Percentiles rank a stretch among this genome's conserved stretches.
phyloP scores from a whole-genome alignment of 2,797 vertebrate genomes.

The Syngnathus rostellatus region DNA sequence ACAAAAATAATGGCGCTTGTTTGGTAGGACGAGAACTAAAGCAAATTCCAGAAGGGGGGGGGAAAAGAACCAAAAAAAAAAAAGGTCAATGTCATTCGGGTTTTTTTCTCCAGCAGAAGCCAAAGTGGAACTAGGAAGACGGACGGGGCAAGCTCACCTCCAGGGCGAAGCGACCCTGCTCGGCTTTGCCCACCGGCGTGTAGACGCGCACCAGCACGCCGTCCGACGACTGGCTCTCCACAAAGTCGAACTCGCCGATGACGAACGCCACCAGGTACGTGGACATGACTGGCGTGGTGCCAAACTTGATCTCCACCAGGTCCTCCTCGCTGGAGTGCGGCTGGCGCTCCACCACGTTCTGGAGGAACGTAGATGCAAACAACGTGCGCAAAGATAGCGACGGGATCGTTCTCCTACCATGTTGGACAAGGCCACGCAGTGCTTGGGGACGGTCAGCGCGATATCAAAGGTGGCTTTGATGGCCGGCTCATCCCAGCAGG shows the following conservation, averaged over 20 bases:
- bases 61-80: no score
- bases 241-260: constrained; percentile 95
- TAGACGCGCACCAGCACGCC: constrained; percentile 90
- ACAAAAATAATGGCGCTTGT: not conserved
- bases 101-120: no score
- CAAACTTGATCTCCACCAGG: constrained; percentile 92
- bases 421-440: constrained; percentile 96
- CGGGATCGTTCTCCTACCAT: constrained; percentile 74
- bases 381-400: no score
- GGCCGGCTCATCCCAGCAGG: constrained; percentile 97
- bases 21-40: not conserved
- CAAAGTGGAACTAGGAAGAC: no score
- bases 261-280: constrained; percentile 97
- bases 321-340: constrained; percentile 88
- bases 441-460: constrained; percentile 91
- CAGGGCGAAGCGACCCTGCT: constrained; percentile 95
- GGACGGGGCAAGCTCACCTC: constrained; percentile 79
- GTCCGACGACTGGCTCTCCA: constrained; percentile 89
- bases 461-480: constrained; percentile 99
- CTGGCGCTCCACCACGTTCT: constrained; percentile 90
- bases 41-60: not conserved
- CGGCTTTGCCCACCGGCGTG: constrained; percentile 90
- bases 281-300: constrained; percentile 90
- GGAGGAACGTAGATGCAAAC: constrained; percentile 8
- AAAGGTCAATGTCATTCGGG: no score